phyloP scores from a whole-genome alignment of 2,888 invertebrate genomes.

The Erebia aethiops region DNA sequence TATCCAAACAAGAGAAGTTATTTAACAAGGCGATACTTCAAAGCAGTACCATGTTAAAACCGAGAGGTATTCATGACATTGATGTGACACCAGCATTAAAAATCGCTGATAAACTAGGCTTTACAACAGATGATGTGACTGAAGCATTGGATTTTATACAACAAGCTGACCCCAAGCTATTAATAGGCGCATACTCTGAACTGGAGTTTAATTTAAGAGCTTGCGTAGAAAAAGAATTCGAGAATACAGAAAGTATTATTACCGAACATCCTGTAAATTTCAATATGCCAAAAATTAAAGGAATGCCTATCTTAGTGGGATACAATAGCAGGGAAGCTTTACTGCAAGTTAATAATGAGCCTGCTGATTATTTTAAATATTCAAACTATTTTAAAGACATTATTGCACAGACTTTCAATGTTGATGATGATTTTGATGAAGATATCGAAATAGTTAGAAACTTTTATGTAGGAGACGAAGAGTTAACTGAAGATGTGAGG shows the following conservation, averaged over 20 bases:
- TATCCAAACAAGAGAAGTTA: constrained; percentile 51
- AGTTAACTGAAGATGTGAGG: constrained; percentile 40
- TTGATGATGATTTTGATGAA: constrained; percentile 43
- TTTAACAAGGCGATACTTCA: constrained; percentile 59
- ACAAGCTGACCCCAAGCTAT: constrained; percentile 46
- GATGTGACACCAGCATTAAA: constrained; percentile 48
- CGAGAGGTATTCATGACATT: constrained; percentile 44
- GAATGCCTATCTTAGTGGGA: constrained; percentile 57
- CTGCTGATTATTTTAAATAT: constrained; percentile 39
- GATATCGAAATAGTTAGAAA: constrained; percentile 46
- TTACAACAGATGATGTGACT: constrained; percentile 44
- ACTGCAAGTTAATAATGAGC: constrained; percentile 31
- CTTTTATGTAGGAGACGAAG: constrained; percentile 59
- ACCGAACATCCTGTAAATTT: constrained; percentile 50
- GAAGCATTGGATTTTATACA: constrained; percentile 56
- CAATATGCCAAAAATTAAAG: constrained; percentile 48
- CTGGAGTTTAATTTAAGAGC: constrained; percentile 45
- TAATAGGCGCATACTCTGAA: constrained; percentile 50
- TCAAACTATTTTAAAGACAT: constrained; percentile 37
- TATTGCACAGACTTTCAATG: constrained; percentile 44
- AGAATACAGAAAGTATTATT: constrained; percentile 45
- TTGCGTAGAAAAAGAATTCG: constrained; percentile 53
- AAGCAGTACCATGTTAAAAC: constrained; percentile 51
- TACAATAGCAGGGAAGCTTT: constrained; percentile 54
- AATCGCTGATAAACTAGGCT: constrained; percentile 53